Evolutionary conservation across 23 tunicate species (phyloP).

Genomic region (Clavelina lepadiformis): DNA sequence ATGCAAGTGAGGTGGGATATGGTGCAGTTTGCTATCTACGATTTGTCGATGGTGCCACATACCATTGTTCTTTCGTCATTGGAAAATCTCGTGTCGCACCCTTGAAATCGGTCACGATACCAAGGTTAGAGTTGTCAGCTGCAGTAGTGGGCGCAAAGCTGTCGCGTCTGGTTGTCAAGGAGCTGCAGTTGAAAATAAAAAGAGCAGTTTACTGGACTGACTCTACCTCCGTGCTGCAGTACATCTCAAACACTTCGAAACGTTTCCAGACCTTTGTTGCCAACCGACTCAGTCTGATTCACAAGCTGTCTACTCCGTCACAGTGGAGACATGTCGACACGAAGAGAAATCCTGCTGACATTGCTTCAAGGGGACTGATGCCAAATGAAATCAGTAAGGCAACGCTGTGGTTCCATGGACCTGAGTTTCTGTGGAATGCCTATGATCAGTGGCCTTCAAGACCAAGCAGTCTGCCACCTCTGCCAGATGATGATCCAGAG

Average conservation of each 20-base stretch:
- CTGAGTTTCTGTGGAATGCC: conserved; percentile 8
- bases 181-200: not conserved
- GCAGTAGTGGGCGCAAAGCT: conserved; percentile 19
- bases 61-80: conserved; percentile 9
- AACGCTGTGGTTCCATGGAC: not conserved
- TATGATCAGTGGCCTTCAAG: conserved; percentile 13
- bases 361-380: not conserved
- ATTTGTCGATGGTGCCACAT: not conserved
- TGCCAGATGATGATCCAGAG: not conserved
- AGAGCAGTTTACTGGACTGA: conserved; percentile 15
- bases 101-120: conserved; percentile 1
- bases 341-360: conserved; percentile 3
- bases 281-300: conserved; percentile 19
- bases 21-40: conserved; percentile 26
- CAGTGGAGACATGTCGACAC: conserved; percentile 31
- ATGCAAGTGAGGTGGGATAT: conserved; percentile 16
- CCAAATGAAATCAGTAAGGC: conserved; percentile 2
- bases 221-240: conserved; percentile 23
- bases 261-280: conserved; percentile 22
- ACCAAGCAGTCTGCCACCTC: not conserved
- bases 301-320: not conserved
- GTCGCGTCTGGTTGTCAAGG: not conserved
- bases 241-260: conserved; percentile 4
- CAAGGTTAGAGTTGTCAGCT: conserved; percentile 22
- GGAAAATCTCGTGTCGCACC: conserved; percentile 29